A percentile compares a stretch with the other conserved stretches of the same genome.
Evolutionary conservation across 1,140 invertebrate species (phyloP).

Genomic region (Pogonus chalceus): DNA sequence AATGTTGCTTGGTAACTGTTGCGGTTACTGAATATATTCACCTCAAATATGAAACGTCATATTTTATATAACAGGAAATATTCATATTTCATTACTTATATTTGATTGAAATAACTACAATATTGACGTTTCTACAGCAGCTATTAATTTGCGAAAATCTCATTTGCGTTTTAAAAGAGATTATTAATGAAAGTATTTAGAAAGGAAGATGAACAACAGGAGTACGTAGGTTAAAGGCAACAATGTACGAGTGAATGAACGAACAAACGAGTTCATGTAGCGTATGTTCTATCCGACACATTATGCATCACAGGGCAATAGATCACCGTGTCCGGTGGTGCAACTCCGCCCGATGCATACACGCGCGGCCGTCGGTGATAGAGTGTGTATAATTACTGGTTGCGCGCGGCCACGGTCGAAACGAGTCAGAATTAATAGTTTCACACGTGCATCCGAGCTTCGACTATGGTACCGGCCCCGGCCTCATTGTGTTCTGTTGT

Average conservation of each 20-base stretch:
- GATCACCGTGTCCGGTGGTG: conserved; percentile 16
- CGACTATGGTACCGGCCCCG: not conserved
- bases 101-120: too few species aligned
- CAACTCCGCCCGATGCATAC: conserved; percentile 21
- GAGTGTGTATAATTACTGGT: conserved; percentile 23
- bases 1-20: not conserved
- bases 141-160: too few species aligned
- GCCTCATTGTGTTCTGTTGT: not conserved
- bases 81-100: too few species aligned
- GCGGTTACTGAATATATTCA: not conserved
- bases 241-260: too few species aligned
- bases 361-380: conserved; percentile 21
- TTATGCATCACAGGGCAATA: conserved; percentile 23
- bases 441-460: conserved; percentile 19
- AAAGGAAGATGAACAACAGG: too few species aligned
- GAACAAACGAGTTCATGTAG: too few species aligned
- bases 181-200: too few species aligned
- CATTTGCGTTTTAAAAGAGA: too few species aligned
- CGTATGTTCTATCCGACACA: conserved; percentile 14
- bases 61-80: too few species aligned
- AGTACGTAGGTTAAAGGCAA: too few species aligned
- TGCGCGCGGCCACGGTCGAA: conserved; percentile 15
- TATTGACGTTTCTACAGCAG: too few species aligned
- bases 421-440: conserved; percentile 19
- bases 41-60: too few species aligned